These are phyloP conservation scores for Microctenopoma lineatum DNA, from an alignment of 2,797 vertebrate species.

Conservation along the genomic window DNA sequence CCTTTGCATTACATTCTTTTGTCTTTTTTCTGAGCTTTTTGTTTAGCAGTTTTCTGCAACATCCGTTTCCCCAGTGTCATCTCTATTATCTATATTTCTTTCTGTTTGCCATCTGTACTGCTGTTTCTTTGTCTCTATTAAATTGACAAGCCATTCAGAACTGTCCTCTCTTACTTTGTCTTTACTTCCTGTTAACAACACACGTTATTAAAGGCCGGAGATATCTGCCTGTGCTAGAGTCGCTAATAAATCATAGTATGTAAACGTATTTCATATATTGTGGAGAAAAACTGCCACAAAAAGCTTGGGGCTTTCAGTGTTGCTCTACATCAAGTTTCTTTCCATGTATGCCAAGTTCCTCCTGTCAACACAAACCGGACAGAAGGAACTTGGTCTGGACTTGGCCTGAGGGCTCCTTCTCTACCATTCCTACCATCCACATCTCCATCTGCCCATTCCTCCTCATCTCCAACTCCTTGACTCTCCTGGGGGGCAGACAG, in stretches of 20 bases:
- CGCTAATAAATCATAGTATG: slow-evolving; percentile 3
- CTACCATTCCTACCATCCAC: slow-evolving; percentile 38
- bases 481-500: slow-evolving; percentile 72
- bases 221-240: slow-evolving; percentile 28
- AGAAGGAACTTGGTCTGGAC: slow-evolving; percentile 42
- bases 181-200: slow-evolving; percentile 38
- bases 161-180: slow-evolving; percentile 42
- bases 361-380: slow-evolving; percentile 28
- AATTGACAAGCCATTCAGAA: slow-evolving; percentile 31
- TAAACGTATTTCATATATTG: background rate
- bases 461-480: slow-evolving; percentile 48
- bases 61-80: background rate
- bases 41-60: background rate
- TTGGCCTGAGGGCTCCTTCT: slow-evolving; percentile 52
- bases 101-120: background rate
- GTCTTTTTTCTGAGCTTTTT: background rate
- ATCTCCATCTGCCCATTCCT: slow-evolving; percentile 72
- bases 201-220: slow-evolving; percentile 26
- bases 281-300: slow-evolving; percentile 1
- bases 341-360: slow-evolving; percentile 31
- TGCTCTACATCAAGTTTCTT: slow-evolving; percentile 28
- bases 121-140: slow-evolving; percentile 27
- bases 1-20: background rate
- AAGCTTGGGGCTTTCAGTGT: slow-evolving; percentile 27
- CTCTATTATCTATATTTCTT: background rate